phyloP scores from a whole-genome alignment of 2,797 vertebrate genomes.

The Bradypodion ventrale region DNA sequence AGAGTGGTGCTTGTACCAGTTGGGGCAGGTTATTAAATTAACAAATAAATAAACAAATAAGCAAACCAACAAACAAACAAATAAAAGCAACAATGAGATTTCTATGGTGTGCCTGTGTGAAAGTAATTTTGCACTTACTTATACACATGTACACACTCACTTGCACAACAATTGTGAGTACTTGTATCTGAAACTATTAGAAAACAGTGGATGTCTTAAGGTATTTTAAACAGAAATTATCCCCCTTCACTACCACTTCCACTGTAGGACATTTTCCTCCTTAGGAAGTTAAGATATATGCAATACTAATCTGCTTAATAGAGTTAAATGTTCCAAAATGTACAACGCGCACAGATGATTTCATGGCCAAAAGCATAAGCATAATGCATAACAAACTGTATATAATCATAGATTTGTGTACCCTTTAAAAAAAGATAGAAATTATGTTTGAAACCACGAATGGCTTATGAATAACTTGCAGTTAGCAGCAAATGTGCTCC shows the following conservation, averaged over 20 bases:
- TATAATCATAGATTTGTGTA: rapidly evolving
- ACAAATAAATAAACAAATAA: too few relatives aligned
- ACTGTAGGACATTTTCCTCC: background rate
- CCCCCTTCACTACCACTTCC: rapidly evolving
- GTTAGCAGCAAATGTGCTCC: background rate
- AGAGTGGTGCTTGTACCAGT: too few relatives aligned
- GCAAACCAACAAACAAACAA: too few relatives aligned
- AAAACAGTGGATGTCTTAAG: background rate
- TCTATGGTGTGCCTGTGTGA: too few relatives aligned
- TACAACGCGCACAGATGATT: background rate
- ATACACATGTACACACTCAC: background rate
- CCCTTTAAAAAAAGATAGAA: background rate
- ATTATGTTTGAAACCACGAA: background rate
- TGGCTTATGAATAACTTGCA: rapidly evolving
- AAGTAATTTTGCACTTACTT: background rate
- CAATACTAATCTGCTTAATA: background rate
- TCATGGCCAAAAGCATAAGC: background rate
- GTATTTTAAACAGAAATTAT: rapidly evolving
- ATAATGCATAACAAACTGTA: background rate
- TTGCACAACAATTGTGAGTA: background rate
- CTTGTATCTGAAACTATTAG: rapidly evolving
- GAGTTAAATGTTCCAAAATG: background rate
- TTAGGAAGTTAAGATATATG: background rate
- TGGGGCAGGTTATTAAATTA: too few relatives aligned
- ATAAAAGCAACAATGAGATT: too few relatives aligned